Conservation (phyloP, 2,888 invertebrate genomes). For the Bibio marci region DNA sequence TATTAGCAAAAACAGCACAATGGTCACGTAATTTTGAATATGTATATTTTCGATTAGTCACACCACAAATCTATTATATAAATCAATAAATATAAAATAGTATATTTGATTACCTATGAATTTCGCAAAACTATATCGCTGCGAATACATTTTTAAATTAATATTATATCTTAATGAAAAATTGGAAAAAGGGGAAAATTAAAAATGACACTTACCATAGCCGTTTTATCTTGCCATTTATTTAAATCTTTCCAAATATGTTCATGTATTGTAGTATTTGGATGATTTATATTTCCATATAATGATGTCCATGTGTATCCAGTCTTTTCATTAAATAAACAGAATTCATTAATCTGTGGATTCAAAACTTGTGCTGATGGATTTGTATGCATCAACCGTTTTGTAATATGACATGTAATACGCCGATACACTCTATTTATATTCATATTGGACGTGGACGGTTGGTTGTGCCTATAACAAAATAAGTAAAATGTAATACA, state of each 20-base stretch:
- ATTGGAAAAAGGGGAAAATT: background rate
- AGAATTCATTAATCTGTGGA: too few relatives aligned
- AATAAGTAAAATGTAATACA: too few relatives aligned
- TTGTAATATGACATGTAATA: too few relatives aligned
- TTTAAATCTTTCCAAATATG: conserved; percentile 44
- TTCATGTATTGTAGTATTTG: conserved; percentile 38
- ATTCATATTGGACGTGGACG: too few relatives aligned
- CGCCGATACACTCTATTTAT: too few relatives aligned
- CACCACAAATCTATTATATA: conserved; percentile 41
- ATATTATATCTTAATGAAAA: background rate
- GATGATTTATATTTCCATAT: conserved; percentile 32
- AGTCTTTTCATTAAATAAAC: conserved; percentile 12
- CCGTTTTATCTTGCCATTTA: conserved; percentile 43
- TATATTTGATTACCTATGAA: background rate
- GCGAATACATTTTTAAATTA: too few relatives aligned
- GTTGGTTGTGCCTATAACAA: too few relatives aligned
- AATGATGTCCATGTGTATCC: conserved; percentile 31
- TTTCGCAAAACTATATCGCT: too few relatives aligned
- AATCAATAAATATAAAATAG: conserved; percentile 10
- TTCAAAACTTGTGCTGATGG: too few relatives aligned
- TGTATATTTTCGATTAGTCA: conserved; percentile 46
- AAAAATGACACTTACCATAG: conserved; percentile 32
- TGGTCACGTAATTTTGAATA: conserved; percentile 40
- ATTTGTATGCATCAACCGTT: too few relatives aligned
- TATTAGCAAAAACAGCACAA: conserved; percentile 38